Percentiles rank a stretch among this genome's conserved stretches.
phyloP scores from a whole-genome alignment of 1,140 invertebrate genomes.

The Orchestia grillus region DNA sequence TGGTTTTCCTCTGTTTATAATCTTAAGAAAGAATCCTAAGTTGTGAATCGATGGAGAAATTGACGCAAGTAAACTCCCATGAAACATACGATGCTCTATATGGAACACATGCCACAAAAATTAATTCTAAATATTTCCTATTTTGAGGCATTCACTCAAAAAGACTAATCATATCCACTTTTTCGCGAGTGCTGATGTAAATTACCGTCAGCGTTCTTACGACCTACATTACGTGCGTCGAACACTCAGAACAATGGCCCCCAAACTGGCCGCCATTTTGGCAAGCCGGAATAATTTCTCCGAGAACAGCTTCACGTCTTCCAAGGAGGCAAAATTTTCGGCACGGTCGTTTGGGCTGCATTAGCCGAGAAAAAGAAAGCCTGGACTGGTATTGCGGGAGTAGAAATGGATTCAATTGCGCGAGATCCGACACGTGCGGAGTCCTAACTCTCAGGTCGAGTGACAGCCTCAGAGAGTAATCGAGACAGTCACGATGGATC shows the following conservation, averaged over 20 bases:
- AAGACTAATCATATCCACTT: not conserved
- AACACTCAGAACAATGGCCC: not conserved
- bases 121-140: not conserved
- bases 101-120: not conserved
- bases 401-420: conserved; percentile 22
- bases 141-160: not conserved
- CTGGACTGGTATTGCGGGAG: not conserved
- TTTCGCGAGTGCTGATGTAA: not conserved
- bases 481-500: not conserved
- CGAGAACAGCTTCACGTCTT: not conserved
- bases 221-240: not conserved
- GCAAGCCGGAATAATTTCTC: not conserved
- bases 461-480: not conserved
- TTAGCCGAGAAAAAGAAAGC: not conserved
- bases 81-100: not conserved
- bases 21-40: not conserved
- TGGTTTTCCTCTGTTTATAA: not conserved
- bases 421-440: conserved; percentile 27
- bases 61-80: not conserved
- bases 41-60: not conserved
- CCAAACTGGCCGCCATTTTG: not conserved
- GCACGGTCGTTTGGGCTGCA: not conserved
- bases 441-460: conserved; percentile 5
- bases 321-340: not conserved
- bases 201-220: not conserved